Base-by-base conservation (phyloP, 2,888 invertebrate genomes). In the Pimpla rufipes region DNA sequence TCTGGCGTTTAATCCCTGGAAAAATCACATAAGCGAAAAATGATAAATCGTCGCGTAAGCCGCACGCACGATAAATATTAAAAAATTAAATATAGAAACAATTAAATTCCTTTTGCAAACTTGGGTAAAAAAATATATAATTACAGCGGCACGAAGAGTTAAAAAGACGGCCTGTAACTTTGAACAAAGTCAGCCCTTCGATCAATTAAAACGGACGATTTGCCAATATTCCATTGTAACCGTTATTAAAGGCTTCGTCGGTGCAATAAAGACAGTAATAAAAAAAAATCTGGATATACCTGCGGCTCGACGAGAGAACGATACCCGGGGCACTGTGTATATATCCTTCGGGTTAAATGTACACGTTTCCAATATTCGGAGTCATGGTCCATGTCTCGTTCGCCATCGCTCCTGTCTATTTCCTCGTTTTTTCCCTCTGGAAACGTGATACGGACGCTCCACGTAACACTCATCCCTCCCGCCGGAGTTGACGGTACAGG, bases 281-380 rank as follows among this genome's bases (percentile, higher is more conserved):
- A 66, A 45, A 40, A n/a, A 18, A 42, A 66, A 66, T 13, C 13
- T 45, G n/a, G 23, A 40, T 45, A 45, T 23, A 18, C n/a, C 42
- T 6, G 66, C 42, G 21, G 40, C 45, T 66, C 21, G 66, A 7
- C 29, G 42, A 18, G 45, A 66, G 13, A 45, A 73, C 23, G 16
- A 11, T 47, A 73, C n/a, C n/a, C n/a, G 47, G 5, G 29, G 29
- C 13, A 42, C 11, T 23, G 47, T 73, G 29, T 29, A 67, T 40
- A 71, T 73, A 45, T 59, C 35, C 13, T 47, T 73, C 59, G 45
- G n/a, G 59, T 62, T 73, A 47, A 59, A 59, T 59, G 29, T 62
- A 73, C 73, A 62, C 73, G 73, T 73, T 73, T 73, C 73, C 73
- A 73, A 73, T 73, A 73, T 73, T 73, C 73, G 45, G 29, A 73